phyloP scores from a whole-genome alignment of 2,113 vertebrate species.

The Oncorhynchus gorbuscha region DNA sequence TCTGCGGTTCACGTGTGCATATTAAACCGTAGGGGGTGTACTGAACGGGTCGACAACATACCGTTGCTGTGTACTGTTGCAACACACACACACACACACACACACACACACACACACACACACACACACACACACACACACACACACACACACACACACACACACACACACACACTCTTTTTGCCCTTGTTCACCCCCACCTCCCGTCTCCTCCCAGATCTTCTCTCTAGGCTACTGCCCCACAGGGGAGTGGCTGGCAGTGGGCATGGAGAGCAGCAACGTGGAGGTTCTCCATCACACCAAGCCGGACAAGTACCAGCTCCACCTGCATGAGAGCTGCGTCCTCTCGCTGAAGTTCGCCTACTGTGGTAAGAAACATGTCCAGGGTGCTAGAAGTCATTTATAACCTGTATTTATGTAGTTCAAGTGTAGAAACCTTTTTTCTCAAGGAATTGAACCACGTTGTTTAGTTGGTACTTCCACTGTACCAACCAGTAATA shows the following conservation, averaged over 20 bases:
- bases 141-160: background rate
- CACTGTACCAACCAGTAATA: too few relatives aligned
- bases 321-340: constrained; percentile 96
- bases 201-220: constrained; percentile 72
- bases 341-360: constrained; percentile 97
- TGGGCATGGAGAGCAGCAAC: constrained; percentile 98
- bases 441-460: too few relatives aligned
- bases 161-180: background rate
- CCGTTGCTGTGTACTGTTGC: too few relatives aligned
- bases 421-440: too few relatives aligned
- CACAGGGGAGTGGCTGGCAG: constrained; percentile 93
- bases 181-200: background rate
- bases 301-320: constrained; percentile 97
- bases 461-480: too few relatives aligned
- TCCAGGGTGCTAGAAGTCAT: background rate
- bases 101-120: background rate
- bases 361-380: constrained; percentile 84
- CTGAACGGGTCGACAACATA: too few relatives aligned
- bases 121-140: background rate
- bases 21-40: too few relatives aligned
- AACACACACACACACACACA: too few relatives aligned
- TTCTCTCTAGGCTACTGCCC: constrained; percentile 97
- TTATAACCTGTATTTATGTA: too few relatives aligned
- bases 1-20: too few relatives aligned
- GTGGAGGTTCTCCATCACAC: constrained; percentile 96